phyloP scores from a whole-genome alignment of 2,888 invertebrate species.

The Tanypteryx hageni region DNA sequence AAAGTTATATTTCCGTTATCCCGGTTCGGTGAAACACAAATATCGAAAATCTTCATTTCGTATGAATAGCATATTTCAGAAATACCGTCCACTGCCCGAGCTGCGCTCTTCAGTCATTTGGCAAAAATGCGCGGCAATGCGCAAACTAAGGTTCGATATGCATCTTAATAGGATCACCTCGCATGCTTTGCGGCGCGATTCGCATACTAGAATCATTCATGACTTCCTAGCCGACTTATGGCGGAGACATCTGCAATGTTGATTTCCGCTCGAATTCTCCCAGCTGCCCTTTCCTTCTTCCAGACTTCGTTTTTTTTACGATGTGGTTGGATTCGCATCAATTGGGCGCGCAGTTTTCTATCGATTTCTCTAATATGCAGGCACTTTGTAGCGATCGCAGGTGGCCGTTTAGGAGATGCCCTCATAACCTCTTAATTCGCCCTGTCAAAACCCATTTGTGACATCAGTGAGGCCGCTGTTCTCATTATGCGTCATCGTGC shows the following conservation, averaged over 20 bases:
- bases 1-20: no score
- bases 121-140: no score
- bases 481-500: not conserved
- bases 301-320: not conserved
- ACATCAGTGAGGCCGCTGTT: not conserved
- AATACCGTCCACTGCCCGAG: no score
- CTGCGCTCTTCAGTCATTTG: no score
- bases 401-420: conserved; percentile 50
- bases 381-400: not conserved
- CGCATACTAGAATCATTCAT: not conserved
- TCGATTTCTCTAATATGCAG: not conserved
- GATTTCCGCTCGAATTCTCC: conserved; percentile 15
- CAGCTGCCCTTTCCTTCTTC: not conserved
- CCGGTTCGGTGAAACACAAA: no score
- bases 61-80: no score
- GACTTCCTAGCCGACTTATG: not conserved
- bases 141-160: no score
- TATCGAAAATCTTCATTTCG: no score
- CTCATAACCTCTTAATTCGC: conserved; percentile 54
- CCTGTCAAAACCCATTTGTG: not conserved
- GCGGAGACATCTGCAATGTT: not conserved
- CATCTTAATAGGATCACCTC: no score
- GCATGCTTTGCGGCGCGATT: no score
- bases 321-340: conserved; percentile 31
- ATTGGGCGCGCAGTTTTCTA: not conserved